These are phyloP conservation scores for Microtus richardsoni DNA, from an alignment of 2,113 vertebrate genomes.

Conservation along the genomic window DNA sequence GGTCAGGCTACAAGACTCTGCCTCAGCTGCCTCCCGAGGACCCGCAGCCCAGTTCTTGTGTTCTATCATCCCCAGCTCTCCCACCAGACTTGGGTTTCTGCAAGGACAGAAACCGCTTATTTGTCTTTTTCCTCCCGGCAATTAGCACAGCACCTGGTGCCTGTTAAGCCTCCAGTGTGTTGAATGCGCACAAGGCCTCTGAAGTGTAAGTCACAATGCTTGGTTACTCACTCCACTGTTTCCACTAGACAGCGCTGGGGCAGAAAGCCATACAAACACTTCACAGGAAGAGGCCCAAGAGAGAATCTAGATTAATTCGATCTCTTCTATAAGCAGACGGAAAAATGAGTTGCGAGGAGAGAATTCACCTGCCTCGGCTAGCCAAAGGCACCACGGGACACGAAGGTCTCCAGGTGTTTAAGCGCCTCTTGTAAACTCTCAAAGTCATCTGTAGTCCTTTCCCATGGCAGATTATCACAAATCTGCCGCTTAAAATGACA, in stretches of 20 bases:
- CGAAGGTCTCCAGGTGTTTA: background rate
- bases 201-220: background rate
- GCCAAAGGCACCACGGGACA: background rate
- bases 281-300: background rate
- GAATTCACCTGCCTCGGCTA: background rate
- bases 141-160: constrained; percentile 51
- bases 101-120: constrained; percentile 35
- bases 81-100: background rate
- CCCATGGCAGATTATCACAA: background rate
- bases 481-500: background rate
- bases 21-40: rapidly evolving
- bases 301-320: background rate
- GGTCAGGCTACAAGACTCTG: background rate
- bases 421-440: background rate
- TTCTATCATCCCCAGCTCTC: background rate
- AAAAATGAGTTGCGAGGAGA: background rate
- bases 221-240: background rate
- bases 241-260: background rate
- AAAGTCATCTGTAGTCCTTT: background rate
- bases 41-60: background rate
- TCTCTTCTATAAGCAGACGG: background rate
- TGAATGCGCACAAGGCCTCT: constrained; percentile 12
- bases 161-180: constrained; percentile 1
- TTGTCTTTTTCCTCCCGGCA: constrained; percentile 40
- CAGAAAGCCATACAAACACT: background rate